Percentiles rank a stretch among this genome's conserved stretches.
phyloP scores from a whole-genome alignment of 2,888 invertebrate genomes.

The Busseola fusca region DNA sequence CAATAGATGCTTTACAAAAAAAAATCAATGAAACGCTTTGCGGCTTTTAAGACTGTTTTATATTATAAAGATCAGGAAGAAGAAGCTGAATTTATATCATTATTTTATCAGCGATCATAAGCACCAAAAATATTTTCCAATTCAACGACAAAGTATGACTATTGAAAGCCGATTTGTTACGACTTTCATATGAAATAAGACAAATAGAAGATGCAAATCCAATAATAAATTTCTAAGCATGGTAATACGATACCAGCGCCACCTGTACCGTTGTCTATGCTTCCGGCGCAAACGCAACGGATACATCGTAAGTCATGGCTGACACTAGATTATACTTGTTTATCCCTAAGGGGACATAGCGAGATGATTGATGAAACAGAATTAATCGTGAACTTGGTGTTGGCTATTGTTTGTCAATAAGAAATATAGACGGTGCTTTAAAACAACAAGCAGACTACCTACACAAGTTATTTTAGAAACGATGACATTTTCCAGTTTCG shows the following conservation, averaged over 20 bases:
- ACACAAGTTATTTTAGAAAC: neutral
- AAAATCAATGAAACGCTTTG: neutral
- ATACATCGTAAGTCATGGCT: conserved; percentile 53
- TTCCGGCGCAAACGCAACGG: conserved; percentile 45
- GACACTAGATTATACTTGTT: conserved; percentile 51
- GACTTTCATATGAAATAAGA: conserved; percentile 24
- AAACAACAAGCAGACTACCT: neutral
- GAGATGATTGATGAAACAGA: conserved; percentile 40
- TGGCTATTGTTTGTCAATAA: conserved; percentile 6
- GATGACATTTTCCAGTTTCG: neutral
- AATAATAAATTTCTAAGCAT: conserved; percentile 44
- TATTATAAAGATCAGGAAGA: neutral
- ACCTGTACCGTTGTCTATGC: conserved; percentile 54
- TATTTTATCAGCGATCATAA: neutral
- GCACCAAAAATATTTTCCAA: neutral
- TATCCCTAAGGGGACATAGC: conserved; percentile 37
- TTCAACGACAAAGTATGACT: neutral
- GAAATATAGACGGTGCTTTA: neutral
- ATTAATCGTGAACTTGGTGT: conserved; percentile 10
- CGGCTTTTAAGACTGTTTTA: too few species aligned
- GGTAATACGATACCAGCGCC: conserved; percentile 58
- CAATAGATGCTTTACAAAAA: too few species aligned
- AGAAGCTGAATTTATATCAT: neutral
- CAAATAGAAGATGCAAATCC: conserved; percentile 33
- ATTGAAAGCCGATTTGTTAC: conserved; percentile 16